A percentile compares a stretch with the other conserved stretches of the same genome.
phyloP scores from a whole-genome alignment of 2,888 invertebrate genomes.

The Melikaiella ostensackeni region DNA sequence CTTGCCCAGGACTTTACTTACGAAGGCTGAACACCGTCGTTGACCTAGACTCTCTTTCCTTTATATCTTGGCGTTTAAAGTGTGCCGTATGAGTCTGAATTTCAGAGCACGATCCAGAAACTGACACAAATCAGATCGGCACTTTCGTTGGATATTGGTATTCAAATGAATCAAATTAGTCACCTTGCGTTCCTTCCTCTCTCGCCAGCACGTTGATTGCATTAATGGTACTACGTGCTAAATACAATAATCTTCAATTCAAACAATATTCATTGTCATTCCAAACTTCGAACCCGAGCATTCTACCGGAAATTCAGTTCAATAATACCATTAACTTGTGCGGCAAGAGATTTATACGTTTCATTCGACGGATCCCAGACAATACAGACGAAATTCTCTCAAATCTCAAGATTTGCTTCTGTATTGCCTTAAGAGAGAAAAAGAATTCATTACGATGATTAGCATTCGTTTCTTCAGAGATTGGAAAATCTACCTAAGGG shows the following conservation, averaged over 20 bases:
- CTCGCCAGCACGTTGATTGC: constrained; percentile 38
- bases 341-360: constrained; percentile 21
- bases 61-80: constrained; percentile 26
- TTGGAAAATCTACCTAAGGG: neutral
- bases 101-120: constrained; percentile 38
- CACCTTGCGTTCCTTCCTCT: constrained; percentile 52
- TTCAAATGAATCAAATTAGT: constrained; percentile 73
- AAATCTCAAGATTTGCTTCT: neutral
- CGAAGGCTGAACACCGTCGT: constrained; percentile 12
- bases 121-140: constrained; percentile 40
- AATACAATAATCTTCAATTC: constrained; percentile 32
- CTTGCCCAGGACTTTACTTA: constrained; percentile 36
- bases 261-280: constrained; percentile 6
- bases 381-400: neutral
- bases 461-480: neutral
- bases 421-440: constrained; percentile 4
- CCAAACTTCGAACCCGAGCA: neutral
- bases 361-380: constrained; percentile 1
- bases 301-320: constrained; percentile 9
- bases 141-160: constrained; percentile 70
- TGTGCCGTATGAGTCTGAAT: constrained; percentile 28
- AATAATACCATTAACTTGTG: constrained; percentile 38
- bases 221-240: constrained; percentile 33
- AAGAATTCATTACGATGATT: neutral
- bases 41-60: constrained; percentile 27